These are phyloP conservation scores for Protobothrops flavoviridis DNA, from an alignment of 2,113 vertebrate genomes.

Conservation along the genomic window DNA sequence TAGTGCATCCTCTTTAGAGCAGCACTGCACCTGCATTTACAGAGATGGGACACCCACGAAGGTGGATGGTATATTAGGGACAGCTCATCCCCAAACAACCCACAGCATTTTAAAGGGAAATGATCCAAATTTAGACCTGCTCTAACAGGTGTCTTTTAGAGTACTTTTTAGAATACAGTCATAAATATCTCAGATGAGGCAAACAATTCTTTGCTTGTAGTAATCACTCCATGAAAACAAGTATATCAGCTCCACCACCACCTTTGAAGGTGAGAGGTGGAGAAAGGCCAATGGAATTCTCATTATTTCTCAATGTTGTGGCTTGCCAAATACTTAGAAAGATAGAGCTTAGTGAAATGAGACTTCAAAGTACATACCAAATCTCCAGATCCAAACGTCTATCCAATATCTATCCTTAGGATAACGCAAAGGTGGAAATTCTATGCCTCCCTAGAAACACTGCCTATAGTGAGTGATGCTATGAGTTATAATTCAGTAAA, in stretches of 20 bases:
- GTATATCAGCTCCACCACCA: slow-evolving; percentile 39
- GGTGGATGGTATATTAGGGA: slow-evolving; percentile 38
- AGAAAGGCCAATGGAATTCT: slow-evolving; percentile 63
- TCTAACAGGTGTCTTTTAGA: slow-evolving; percentile 74
- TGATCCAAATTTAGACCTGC: slow-evolving; percentile 65
- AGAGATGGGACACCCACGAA: slow-evolving; percentile 64
- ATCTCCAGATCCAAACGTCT: not conserved
- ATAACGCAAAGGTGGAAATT: not conserved
- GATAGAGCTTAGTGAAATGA: slow-evolving; percentile 43
- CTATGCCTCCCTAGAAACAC: not conserved
- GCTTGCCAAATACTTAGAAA: slow-evolving; percentile 61
- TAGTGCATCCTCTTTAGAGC: slow-evolving; percentile 71
- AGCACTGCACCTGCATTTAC: slow-evolving; percentile 71
- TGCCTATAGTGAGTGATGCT: not conserved
- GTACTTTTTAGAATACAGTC: slow-evolving; percentile 54
- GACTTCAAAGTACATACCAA: slow-evolving; percentile 33
- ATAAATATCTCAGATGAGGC: slow-evolving; percentile 65
- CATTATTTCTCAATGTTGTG: slow-evolving; percentile 72
- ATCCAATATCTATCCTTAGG: not conserved
- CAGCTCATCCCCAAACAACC: slow-evolving; percentile 54
- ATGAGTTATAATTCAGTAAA: not conserved
- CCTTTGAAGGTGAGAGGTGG: slow-evolving; percentile 36
- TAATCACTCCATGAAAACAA: slow-evolving; percentile 60
- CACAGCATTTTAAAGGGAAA: slow-evolving; percentile 64
- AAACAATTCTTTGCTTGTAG: slow-evolving; percentile 55